Conservation (phyloP, 2,888 invertebrate species). For the Rhagium mordax region DNA sequence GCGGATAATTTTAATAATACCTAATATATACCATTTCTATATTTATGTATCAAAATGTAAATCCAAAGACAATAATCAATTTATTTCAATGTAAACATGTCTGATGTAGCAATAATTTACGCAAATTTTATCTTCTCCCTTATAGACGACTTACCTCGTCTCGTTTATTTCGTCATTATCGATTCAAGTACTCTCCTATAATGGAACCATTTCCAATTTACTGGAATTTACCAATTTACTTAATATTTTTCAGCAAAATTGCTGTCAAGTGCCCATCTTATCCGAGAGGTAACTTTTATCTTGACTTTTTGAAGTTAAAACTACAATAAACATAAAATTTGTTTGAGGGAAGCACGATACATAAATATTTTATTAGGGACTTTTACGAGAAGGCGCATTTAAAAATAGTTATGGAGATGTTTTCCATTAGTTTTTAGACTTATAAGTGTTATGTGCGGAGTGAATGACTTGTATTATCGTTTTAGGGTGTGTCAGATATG, state of each 20-base stretch:
- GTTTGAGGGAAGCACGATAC: not conserved
- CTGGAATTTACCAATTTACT: not conserved
- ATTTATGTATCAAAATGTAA: too few species aligned
- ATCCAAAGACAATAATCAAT: too few species aligned
- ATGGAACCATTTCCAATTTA: constrained; percentile 7
- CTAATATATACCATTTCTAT: too few species aligned
- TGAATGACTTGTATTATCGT: not conserved
- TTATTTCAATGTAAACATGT: too few species aligned
- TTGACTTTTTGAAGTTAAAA: not conserved
- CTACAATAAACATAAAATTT: not conserved
- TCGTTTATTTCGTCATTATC: not conserved
- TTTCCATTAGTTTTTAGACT: constrained; percentile 1
- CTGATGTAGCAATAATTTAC: too few species aligned
- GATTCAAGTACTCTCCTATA: not conserved
- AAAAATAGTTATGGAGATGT: constrained; percentile 9
- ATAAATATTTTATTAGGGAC: constrained; percentile 8
- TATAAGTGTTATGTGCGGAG: not conserved
- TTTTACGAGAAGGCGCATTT: not conserved
- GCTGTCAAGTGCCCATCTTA: not conserved
- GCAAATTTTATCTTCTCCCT: too few species aligned
- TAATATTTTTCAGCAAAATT: not conserved
- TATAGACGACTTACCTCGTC: not conserved
- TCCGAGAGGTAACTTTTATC: not conserved
- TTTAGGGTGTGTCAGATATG: constrained; percentile 6
- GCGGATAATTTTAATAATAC: too few species aligned